phyloP scores from a whole-genome alignment of 2,797 vertebrate species.

The Enoplosus armatus region DNA sequence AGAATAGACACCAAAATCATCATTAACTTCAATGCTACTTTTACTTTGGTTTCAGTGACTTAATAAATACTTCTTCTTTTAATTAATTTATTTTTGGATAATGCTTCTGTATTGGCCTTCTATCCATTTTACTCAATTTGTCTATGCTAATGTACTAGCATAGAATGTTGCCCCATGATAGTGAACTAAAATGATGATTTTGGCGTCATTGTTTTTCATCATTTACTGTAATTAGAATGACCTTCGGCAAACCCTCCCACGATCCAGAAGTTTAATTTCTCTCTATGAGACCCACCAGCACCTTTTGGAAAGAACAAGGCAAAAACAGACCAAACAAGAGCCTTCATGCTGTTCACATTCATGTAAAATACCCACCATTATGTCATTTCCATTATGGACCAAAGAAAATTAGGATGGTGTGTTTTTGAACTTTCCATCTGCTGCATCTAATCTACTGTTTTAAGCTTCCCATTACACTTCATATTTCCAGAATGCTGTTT shows the following conservation, averaged over 20 bases:
- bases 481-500: background rate
- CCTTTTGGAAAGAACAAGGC: conserved; percentile 7
- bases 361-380: background rate
- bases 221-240: background rate
- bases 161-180: background rate
- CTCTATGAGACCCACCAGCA: background rate
- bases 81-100: background rate
- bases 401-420: background rate
- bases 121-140: background rate
- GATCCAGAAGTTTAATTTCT: background rate
- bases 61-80: no score
- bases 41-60: background rate
- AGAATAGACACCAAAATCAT: conserved; percentile 31
- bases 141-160: background rate
- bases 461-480: background rate
- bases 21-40: background rate
- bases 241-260: background rate
- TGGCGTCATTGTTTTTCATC: conserved; percentile 3
- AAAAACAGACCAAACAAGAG: conserved; percentile 14
- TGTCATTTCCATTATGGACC: background rate
- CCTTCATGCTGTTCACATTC: background rate
- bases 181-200: background rate
- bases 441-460: background rate
- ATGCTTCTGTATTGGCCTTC: background rate
- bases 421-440: background rate